Evolutionary conservation across 2,797 vertebrate species (phyloP), one percentile per base, ranked within the genome.

Genomic region (Allenopithecus nigroviridis): DNA sequence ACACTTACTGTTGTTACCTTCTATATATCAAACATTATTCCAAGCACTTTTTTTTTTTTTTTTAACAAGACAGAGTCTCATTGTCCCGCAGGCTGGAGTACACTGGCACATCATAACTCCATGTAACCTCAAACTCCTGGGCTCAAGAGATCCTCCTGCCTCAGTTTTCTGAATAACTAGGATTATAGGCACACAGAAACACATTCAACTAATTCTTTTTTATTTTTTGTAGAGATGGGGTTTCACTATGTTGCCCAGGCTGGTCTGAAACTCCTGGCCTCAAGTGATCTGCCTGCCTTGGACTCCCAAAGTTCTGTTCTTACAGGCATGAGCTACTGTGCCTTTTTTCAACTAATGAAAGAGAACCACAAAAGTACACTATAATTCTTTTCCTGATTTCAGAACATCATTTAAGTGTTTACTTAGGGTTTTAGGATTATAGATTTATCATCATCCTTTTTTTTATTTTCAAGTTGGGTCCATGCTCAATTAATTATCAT

Each of bases 331-430:
- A n/a, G 33, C 33, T 68, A 68, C 16, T 68, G 16, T 68, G 61
- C 33, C 33, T 68, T 68, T 68, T 17, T 19, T 19, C 30, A 64
- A n/a, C 4, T 80, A 22, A 84, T 50, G 72, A 43, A 46, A 84
- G 59, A 95, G 48, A 80, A 86, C 19, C 17, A 21, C 48, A 70
- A 53, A 8, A 41, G 2, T 21, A 70, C 22, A 41, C 11, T 30
- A 19, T 14, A 93, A 72, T 76, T 87, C 33, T 90, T 93, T 96
- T 78, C 70, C 88, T 94, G 46, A 87, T 50, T 90, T 95, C 30
- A 92, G 57, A 93, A 46, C 26, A 96, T 79, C 57, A 78, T 24
- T 89, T 72, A 84, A 84, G 26, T 94, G 55, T 72, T 95, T 92
- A 83, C 36, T 81, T 57, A 10, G 53, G 30, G 78, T 68, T 68